phyloP scores from a whole-genome alignment of 23 tunicate species.

The Ciona savignyi region DNA sequence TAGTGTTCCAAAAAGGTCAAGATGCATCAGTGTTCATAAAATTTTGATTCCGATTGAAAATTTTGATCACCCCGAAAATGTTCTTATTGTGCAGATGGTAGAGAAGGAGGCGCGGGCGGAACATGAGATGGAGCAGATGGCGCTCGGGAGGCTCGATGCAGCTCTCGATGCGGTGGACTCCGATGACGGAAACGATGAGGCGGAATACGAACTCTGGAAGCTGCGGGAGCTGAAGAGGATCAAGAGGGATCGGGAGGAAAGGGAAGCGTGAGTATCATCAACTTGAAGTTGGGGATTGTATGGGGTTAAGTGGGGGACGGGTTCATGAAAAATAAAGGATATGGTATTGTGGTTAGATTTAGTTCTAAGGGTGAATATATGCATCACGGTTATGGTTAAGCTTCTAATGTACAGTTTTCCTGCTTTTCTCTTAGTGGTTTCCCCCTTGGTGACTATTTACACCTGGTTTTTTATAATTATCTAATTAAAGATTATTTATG shows the following conservation, averaged over 20 bases:
- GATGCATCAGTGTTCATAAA: no score
- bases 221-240: slow-evolving; percentile 95
- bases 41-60: no score
- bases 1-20: no score
- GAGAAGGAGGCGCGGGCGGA: slow-evolving; percentile 86
- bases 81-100: slow-evolving; percentile 31
- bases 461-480: no score
- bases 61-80: no score
- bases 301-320: no score
- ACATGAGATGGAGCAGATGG: slow-evolving; percentile 59
- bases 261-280: slow-evolving; percentile 92
- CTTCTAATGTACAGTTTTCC: background rate
- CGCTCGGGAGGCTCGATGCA: slow-evolving; percentile 38
- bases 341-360: no score
- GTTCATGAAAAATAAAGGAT: no score
- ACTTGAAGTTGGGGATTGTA: no score
- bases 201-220: slow-evolving; percentile 98
- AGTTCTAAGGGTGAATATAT: background rate
- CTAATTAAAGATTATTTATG: no score
- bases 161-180: slow-evolving; percentile 70
- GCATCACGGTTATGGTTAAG: background rate
- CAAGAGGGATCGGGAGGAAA: slow-evolving; percentile 95
- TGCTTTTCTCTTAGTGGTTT: no score
- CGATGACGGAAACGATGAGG: slow-evolving; percentile 97
- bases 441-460: no score